Percentiles rank a stretch among this genome's conserved stretches.
Evolutionary conservation across 2,113 vertebrate genomes (phyloP).

Genomic region (Phyllostomus hastatus): DNA sequence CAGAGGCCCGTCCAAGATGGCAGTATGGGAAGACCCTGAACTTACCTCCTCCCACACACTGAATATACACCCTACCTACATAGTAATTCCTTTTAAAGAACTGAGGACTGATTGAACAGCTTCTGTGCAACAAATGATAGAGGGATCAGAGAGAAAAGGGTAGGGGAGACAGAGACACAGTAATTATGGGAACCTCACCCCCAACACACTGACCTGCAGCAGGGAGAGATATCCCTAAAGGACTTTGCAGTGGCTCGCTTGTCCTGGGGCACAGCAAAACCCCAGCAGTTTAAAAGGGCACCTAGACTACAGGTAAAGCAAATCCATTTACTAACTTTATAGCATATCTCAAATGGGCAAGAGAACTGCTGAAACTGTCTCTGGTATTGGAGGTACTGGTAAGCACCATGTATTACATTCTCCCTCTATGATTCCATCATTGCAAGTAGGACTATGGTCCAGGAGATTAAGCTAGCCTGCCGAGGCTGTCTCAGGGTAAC

Average conservation of each 20-base stretch:
- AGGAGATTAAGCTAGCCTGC: background rate
- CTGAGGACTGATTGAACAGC: background rate
- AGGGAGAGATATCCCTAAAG: background rate
- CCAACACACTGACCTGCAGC: background rate
- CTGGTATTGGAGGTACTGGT: background rate
- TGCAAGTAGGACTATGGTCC: background rate
- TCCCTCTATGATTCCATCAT: background rate
- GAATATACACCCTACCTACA: background rate
- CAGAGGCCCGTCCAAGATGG: background rate
- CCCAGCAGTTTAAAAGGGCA: background rate
- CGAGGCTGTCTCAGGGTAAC: background rate
- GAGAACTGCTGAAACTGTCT: background rate
- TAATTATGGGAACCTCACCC: background rate
- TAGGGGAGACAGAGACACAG: background rate
- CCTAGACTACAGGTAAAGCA: background rate
- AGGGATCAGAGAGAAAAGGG: background rate
- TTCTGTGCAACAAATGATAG: background rate
- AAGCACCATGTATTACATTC: background rate
- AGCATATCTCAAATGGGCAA: background rate
- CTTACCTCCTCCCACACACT: background rate
- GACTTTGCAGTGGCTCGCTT: background rate
- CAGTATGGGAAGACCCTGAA: background rate
- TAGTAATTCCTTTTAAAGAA: background rate
- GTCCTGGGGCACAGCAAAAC: background rate
- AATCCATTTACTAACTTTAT: background rate